Base-by-base conservation (phyloP, 1,140 invertebrate species). In the Bombus vancouverensis region DNA sequence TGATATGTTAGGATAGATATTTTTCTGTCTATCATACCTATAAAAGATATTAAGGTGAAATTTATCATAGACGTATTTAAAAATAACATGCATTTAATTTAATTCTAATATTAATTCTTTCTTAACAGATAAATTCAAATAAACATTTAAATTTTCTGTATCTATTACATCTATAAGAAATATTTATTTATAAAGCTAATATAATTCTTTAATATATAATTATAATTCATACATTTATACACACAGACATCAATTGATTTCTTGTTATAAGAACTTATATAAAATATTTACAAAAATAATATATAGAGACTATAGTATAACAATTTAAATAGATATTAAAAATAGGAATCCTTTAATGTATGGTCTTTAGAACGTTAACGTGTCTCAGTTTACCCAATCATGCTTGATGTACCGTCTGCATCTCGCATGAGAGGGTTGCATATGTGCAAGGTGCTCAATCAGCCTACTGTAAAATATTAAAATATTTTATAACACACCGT, bases 11-110 rank as follows among this genome's bases (percentile, higher is more conserved):
- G 76, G 70, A 44, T 53, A 47, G 59, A 66, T 81, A 73, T 32
- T 4, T 34, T 57, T 59, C 12, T 22, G 3, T 81, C 9, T 37
- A 72, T 70, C 66, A 68, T 78, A 68, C 83, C 87, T 86, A 65
- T 18, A 87, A 80, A 57, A 18, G 59, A 59, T 74, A 39, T 5
- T 8, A 37, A 10, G 34, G 12, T 34, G 32, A 32, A 34, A 66
- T 34, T 34, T 66, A n/a, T 62, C 59, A 62, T 2, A 6, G 15
- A 18, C 2, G 13, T 66, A 66, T 34, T 28, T 62, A 28, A 28
- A 4, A n/a, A 62, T 62, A 62, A 12, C 10, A 12, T n/a, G 9
- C 1, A 28, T 62, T 6, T 53, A 2, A 53, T 53, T 9, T 59
- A 10, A 25, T 28, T 25, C 4, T n/a, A 62, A 62, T 62, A 13